Base-by-base conservation (phyloP, 2,888 invertebrate genomes). In the Argyresthia albistria region DNA sequence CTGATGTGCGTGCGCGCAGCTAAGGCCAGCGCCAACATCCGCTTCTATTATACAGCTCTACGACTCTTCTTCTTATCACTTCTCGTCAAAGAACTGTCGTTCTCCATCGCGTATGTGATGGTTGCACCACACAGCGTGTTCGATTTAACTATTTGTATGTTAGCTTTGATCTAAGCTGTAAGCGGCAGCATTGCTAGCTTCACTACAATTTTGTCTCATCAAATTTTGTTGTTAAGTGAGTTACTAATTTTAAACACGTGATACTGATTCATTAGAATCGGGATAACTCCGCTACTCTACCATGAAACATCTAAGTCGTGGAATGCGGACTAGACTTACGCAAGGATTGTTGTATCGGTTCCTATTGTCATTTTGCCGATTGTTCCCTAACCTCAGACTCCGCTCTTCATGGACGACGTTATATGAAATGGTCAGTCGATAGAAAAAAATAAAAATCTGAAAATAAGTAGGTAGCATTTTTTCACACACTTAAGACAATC, bases 401-500 rank as follows among this genome's bases (percentile, higher is more conserved):
- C 75, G 68, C 69, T 69, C 72, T 67, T 74, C 66, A 69, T 69
- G 70, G 69, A 64, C 70, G 76, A 65, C 67, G 75, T 69, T 67
- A 64, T 72, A 80, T 73, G 76, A 78, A 75, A 79, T 79, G 79
- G 76, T 82, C 79, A 67, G 84, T 82, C 75, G 79, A 81, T 74
- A 82, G 76, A 77, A 82, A 84, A 51, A 86, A 86, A 82, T 80
- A 86, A 87, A 84, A 87, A 86, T 83, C 84, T 84, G 82, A 86
- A 84, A 86, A 82, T 84, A 86, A 84, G 76, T 83, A 81, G 75
- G 83, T 79, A 86, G 81, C 70, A 80, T 86, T 84, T 86, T 86
- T 84, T 84, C 79, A 84, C 76, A 83, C 75, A 81, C 76, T 82
- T 80, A 80, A 65, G 70, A 69, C 73, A 72, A 66, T 73, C 60